A percentile compares a stretch with the other conserved stretches of the same genome.
phyloP scores from a whole-genome alignment of 2,797 vertebrate genomes.

The Lagocephalus sceleratus region DNA sequence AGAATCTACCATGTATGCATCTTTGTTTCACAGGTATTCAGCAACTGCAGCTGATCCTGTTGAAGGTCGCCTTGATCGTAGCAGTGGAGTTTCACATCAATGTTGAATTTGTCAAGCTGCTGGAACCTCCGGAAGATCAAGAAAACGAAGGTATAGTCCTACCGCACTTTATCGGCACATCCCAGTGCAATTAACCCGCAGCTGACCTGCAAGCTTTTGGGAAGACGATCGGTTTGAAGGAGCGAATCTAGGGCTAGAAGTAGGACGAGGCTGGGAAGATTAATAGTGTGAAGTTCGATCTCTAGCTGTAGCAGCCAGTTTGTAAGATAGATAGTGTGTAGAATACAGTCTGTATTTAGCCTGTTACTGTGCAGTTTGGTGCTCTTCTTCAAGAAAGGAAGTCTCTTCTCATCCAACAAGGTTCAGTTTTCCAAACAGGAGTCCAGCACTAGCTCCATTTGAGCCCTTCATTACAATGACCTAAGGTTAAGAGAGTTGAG shows the following conservation, averaged over 20 bases:
- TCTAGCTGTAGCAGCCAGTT: conserved; percentile 2
- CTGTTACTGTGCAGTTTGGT: conserved; percentile 10
- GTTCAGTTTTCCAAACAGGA: conserved; percentile 54
- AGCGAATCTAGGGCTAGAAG: conserved; percentile 2
- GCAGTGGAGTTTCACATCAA: conserved; percentile 96
- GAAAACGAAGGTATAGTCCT: conserved; percentile 84
- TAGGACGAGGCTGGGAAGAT: conserved; percentile 6
- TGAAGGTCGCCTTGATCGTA: conserved; percentile 93
- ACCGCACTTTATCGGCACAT: background rate
- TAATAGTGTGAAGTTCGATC: conserved; percentile 8
- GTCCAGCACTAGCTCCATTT: conserved; percentile 33
- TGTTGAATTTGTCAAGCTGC: conserved; percentile 88
- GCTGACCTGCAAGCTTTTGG: background rate
- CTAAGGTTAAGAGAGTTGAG: conserved; percentile 4
- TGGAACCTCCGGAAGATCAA: conserved; percentile 93
- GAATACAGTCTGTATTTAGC: conserved; percentile 17
- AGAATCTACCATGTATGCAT: conserved; percentile 12
- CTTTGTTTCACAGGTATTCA: conserved; percentile 83
- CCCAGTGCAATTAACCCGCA: background rate
- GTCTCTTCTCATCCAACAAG: conserved; percentile 29
- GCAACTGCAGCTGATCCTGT: conserved; percentile 93
- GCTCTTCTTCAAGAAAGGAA: background rate
- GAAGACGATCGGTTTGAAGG: conserved; percentile 16
- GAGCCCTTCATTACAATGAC: conserved; percentile 22
- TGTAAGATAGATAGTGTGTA: conserved; percentile 10